Base-by-base conservation (phyloP, 2,888 invertebrate genomes). In the Drosophila paranaensis region DNA sequence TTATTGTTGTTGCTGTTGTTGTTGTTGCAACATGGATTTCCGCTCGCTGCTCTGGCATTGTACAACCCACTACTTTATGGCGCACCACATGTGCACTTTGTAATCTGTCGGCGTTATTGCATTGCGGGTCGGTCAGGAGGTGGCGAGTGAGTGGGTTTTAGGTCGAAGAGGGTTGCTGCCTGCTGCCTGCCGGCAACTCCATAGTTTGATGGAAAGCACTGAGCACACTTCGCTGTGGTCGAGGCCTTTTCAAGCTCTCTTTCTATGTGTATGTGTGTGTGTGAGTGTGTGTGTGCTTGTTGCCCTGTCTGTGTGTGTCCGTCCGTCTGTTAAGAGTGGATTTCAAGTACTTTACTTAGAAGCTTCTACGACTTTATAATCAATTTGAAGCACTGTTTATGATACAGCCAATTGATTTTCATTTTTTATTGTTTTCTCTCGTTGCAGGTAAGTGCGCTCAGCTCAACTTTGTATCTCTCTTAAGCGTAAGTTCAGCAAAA, bases 51-150 rank as follows among this genome's bases (percentile, higher is more conserved):
- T 33, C 60, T 60, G 60, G 73, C 74, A 77, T 70, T 79, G 80
- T 71, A 67, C 67, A 66, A 68, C 76, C 83, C 84, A 86, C 82
- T 84, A 82, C 87, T 87, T 81, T 74, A 81, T 79, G 87, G 87
- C 84, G 84, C 81, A 87, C 86, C 86, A 76, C 86, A 87, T 87
- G 89, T 89, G 87, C 86, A 88, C 89, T 88, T 88, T 87, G 89
- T 87, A 87, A 87, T 87, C 89, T 87, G 89, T 77, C 86, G 84
- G 89, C 87, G 89, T 87, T 87, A 89, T 89, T 87, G 86, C 86
- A 77, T 85, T 81, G 82, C 71, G 82, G 78, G 72, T 79, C 62
- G 77, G 60, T 42, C 67, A 57, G 53, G 51, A 42, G 48, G n/a
- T 37, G 53, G 37, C 53, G 10, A 33, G 3, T 1, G 39, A 11